Base-by-base conservation (phyloP, 2,888 invertebrate species). In the Drosophila paramelanica region DNA sequence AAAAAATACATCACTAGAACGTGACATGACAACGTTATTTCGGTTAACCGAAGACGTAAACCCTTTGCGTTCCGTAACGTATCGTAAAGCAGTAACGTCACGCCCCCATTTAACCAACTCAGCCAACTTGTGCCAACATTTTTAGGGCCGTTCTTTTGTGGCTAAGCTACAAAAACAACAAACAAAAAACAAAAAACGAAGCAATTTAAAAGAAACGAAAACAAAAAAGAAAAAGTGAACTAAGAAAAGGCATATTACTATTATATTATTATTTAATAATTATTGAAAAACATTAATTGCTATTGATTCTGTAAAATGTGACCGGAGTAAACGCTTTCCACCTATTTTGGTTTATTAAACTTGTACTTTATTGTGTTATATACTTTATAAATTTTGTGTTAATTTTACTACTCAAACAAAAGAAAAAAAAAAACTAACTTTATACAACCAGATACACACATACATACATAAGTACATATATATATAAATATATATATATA, bases 271-370 rank as follows among this genome's bases (percentile, higher is more conserved):
- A 76, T 76, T 70, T 73, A 49, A 61, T 49, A 58, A 67, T 55
- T 27, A 17, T 25, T 8, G 14, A 7, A 27, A 67, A 59, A 50
- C 20, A 42, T 53, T 42, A 74, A 50, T 43, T 53, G 42, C 60
- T 58, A 55, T 55, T 58, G 47, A 51, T 46, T 58, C 47, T 69
- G 58, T 59, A 79, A 51, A 81, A 57, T 79, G 87, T 80, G 80
- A 86, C 61, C 73, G 72, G 61, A 76, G 51, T 73, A 53, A 81
- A 87, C 68, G 77, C 81, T 87, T 78, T 81, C 78, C 72, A 81
- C 81, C 89, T 81, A 74, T 73, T 67, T 58, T 64, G 52, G 59
- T 58, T 79, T 64, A 59, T 78, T 60, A 76, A 64, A 55, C 45
- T 45, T 78, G 57, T 71, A 59, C 49, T 77, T 75, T 81, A 80